These are phyloP conservation scores for Dicrostonyx torquatus DNA, from an alignment of 2,797 vertebrate species.

Conservation along the genomic window DNA sequence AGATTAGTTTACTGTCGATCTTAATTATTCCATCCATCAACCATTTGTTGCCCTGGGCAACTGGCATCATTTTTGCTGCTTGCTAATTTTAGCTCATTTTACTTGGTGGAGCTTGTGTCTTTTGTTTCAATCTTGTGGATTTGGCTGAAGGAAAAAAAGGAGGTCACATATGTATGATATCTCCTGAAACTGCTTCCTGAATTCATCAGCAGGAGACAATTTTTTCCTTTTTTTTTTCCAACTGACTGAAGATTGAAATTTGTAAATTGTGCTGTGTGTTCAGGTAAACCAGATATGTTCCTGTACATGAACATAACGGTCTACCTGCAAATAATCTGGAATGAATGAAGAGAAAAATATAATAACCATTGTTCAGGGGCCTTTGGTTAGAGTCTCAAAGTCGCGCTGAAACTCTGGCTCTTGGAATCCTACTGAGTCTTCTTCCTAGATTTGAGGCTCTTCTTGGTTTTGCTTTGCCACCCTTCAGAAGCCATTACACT, in stretches of 20 bases:
- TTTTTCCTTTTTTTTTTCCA: background rate
- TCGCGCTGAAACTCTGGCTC: slow-evolving; percentile 8
- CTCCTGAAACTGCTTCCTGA: slow-evolving; percentile 13
- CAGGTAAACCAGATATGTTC: background rate
- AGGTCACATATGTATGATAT: slow-evolving; percentile 24
- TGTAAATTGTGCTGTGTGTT: background rate
- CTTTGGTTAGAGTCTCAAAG: slow-evolving; percentile 37
- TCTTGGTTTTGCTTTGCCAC: slow-evolving; percentile 44
- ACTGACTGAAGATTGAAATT: slow-evolving; percentile 22
- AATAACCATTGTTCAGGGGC: background rate
- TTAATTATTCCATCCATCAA: slow-evolving; percentile 80
- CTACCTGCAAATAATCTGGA: slow-evolving; percentile 42
- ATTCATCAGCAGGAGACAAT: background rate
- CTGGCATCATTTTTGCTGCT: slow-evolving; percentile 71
- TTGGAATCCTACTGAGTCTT: slow-evolving; percentile 12
- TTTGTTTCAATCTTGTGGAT: slow-evolving; percentile 72
- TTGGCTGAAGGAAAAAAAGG: slow-evolving; percentile 50
- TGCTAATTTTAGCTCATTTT: slow-evolving; percentile 72
- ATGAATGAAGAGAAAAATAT: slow-evolving; percentile 43
- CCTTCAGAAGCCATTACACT: background rate
- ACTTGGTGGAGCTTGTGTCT: slow-evolving; percentile 62
- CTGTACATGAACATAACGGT: slow-evolving; percentile 25
- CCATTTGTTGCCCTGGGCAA: slow-evolving; percentile 79
- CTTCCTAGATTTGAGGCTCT: slow-evolving; percentile 23
- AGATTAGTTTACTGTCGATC: slow-evolving; percentile 82